A percentile compares a stretch with the other conserved stretches of the same genome.
phyloP scores from a whole-genome alignment of 2,888 invertebrate species.

The Epirrita christyi region DNA sequence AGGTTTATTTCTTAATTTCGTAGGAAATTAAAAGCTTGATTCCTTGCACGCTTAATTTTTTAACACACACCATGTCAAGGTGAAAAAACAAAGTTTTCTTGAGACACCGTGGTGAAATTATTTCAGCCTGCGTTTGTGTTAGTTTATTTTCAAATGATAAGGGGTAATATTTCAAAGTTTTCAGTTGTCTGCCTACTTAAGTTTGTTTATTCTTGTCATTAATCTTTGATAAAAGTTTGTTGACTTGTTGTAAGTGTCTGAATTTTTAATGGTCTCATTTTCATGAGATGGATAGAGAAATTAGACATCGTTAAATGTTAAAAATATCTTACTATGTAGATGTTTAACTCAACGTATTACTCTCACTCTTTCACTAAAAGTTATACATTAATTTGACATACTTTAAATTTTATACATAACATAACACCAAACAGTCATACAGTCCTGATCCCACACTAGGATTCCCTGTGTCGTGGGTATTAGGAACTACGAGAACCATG shows the following conservation, averaged over 20 bases:
- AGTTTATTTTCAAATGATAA: constrained; percentile 72
- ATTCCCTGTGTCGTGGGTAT: no score
- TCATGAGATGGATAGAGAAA: background rate
- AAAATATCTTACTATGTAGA: no score
- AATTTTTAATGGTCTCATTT: constrained; percentile 25
- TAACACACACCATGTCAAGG: constrained; percentile 38
- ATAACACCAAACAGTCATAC: no score
- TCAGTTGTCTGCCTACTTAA: constrained; percentile 28
- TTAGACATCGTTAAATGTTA: no score
- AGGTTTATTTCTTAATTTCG: no score
- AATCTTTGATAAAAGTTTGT: constrained; percentile 22
- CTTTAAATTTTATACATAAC: no score
- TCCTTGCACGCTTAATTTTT: constrained; percentile 1
- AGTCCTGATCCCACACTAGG: no score
- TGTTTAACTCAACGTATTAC: no score
- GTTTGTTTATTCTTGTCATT: constrained; percentile 18
- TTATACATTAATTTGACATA: no score
- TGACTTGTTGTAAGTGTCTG: constrained; percentile 14
- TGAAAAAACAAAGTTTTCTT: constrained; percentile 68
- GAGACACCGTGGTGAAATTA: constrained; percentile 68
- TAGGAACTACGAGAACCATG: no score
- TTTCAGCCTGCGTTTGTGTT: constrained; percentile 72
- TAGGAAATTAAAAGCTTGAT: no score
- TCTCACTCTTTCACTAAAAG: no score
- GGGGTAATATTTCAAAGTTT: constrained; percentile 53